Conservation (phyloP, 2,113 vertebrate species). For the Aramus guarauna region DNA sequence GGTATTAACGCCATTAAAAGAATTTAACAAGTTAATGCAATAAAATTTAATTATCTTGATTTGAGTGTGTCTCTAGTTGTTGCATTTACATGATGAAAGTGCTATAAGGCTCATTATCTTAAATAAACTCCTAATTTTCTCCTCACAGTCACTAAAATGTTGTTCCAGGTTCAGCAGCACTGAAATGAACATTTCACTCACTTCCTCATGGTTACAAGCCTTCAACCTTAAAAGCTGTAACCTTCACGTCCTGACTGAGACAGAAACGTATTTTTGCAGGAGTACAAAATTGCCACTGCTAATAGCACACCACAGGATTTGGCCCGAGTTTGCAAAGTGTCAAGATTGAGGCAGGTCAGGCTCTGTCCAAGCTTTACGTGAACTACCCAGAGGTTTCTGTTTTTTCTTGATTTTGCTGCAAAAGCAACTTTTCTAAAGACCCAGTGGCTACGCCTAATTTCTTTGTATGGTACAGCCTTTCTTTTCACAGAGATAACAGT, state of each 20-base stretch:
- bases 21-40: constrained; percentile 22
- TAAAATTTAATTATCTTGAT: constrained; percentile 41
- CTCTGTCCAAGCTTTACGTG: background rate
- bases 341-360: background rate
- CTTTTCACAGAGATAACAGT: background rate
- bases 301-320: background rate
- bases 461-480: background rate
- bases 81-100: constrained; percentile 24
- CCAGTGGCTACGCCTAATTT: background rate
- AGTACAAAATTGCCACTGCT: background rate
- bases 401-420: background rate
- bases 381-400: background rate
- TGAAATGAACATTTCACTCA: background rate
- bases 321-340: background rate
- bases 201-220: background rate
- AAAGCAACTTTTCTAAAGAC: background rate
- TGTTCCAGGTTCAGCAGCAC: constrained; percentile 4
- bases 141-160: background rate
- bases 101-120: constrained; percentile 23
- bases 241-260: background rate
- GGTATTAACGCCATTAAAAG: background rate
- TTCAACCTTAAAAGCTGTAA: background rate
- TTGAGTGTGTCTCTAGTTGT: background rate
- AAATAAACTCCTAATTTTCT: constrained; percentile 48
- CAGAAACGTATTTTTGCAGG: background rate